phyloP scores from a whole-genome alignment of 2,888 invertebrate genomes.

The Unio pictorum region DNA sequence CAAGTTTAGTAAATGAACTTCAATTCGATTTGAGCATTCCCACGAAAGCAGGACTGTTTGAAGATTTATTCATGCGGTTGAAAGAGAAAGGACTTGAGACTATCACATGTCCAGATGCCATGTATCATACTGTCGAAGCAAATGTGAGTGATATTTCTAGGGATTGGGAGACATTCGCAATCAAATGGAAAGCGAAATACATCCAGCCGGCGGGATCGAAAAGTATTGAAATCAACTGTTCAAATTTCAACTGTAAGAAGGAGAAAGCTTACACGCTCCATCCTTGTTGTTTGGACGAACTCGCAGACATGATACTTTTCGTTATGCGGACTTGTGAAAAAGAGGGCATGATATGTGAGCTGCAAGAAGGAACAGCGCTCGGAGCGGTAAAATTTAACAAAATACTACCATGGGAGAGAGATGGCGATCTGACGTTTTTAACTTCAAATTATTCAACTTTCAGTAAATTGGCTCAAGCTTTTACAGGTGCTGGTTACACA shows the following conservation, averaged over 20 bases:
- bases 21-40: conserved; percentile 36
- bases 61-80: conserved; percentile 62
- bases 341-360: conserved; percentile 51
- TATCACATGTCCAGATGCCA: conserved; percentile 62
- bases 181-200: conserved; percentile 26
- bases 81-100: conserved; percentile 29
- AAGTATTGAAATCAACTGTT: too few species aligned
- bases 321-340: conserved; percentile 47
- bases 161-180: conserved; percentile 22
- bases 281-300: conserved; percentile 54
- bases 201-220: conserved; percentile 6
- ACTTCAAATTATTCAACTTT: conserved; percentile 46
- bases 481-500: conserved; percentile 25
- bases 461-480: conserved; percentile 13
- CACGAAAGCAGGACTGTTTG: conserved; percentile 38
- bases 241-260: conserved; percentile 1
- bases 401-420: conserved; percentile 67
- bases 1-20: conserved; percentile 31
- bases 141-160: too few species aligned
- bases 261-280: conserved; percentile 34
- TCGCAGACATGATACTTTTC: conserved; percentile 42
- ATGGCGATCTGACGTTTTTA: conserved; percentile 58
- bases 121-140: conserved; percentile 46
- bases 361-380: conserved; percentile 61
- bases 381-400: conserved; percentile 68